Evolutionary conservation across 1,140 invertebrate species (phyloP).

Genomic region (Trachymyrmex septentrionalis): DNA sequence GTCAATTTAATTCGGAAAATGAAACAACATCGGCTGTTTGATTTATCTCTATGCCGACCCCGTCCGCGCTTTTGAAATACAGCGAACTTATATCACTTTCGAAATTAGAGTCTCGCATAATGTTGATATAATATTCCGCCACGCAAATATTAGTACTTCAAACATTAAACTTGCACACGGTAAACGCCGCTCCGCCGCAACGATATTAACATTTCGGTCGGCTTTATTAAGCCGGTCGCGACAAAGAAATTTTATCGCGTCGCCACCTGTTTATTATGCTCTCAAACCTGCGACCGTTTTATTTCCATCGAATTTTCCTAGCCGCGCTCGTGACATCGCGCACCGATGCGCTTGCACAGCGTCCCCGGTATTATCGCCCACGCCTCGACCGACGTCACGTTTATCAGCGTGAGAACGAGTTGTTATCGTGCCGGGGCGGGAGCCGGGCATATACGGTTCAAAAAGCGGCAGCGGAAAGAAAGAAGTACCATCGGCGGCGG

Average conservation of each 20-base stretch:
- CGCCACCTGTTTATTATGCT: conserved; percentile 32
- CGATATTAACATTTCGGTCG: conserved; percentile 64
- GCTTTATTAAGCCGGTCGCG: conserved; percentile 58
- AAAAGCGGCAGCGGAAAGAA: conserved; percentile 69
- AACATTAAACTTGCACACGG: conserved; percentile 57
- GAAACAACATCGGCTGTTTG: conserved; percentile 61
- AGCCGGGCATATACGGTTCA: conserved; percentile 65
- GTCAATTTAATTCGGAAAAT: conserved; percentile 63
- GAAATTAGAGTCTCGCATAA: conserved; percentile 62
- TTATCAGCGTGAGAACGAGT: conserved; percentile 71
- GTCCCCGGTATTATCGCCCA: conserved; percentile 43
- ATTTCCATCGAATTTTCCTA: conserved; percentile 51
- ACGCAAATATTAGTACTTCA: conserved; percentile 58
- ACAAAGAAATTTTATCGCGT: conserved; percentile 56
- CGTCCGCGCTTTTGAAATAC: conserved; percentile 39
- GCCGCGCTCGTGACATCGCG: background rate
- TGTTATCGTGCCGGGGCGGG: conserved; percentile 65
- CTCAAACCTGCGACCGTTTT: conserved; percentile 16
- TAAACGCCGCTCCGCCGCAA: conserved; percentile 35
- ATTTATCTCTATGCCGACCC: conserved; percentile 43
- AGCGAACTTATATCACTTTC: conserved; percentile 62
- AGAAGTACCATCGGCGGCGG: conserved; percentile 81
- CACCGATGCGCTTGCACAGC: conserved; percentile 13
- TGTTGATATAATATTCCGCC: conserved; percentile 64
- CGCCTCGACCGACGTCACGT: conserved; percentile 31